Conservation (phyloP, 2,797 vertebrate species). For the Lagodon rhomboides region DNA sequence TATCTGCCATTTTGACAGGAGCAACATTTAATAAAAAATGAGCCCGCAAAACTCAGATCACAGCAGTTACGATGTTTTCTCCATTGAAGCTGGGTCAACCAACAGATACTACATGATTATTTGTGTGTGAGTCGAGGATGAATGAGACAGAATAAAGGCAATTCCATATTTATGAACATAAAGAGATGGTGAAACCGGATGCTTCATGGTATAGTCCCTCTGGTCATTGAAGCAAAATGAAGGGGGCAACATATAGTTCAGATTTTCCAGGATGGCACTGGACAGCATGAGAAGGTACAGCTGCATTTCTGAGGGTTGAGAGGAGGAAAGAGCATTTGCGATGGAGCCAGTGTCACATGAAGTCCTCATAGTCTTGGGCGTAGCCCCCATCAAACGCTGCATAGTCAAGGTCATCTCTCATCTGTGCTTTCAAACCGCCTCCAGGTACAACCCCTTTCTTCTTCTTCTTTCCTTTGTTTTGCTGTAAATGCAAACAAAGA, state of each 20-base stretch:
- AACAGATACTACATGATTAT: constrained; percentile 72
- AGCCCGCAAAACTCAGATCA: constrained; percentile 73
- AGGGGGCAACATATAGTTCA: constrained; percentile 90
- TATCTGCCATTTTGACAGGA: constrained; percentile 75
- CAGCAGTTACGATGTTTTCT: constrained; percentile 76
- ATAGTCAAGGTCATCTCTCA: constrained; percentile 96
- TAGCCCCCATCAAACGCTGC: constrained; percentile 93
- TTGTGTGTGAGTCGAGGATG: constrained; percentile 71
- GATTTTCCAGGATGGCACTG: constrained; percentile 93
- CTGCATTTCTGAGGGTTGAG: constrained; percentile 89
- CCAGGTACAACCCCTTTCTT: constrained; percentile 94
- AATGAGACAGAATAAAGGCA: constrained; percentile 84
- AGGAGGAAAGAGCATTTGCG: constrained; percentile 79
- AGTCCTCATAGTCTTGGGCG: constrained; percentile 97
- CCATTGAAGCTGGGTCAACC: constrained; percentile 70
- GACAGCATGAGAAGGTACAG: constrained; percentile 94
- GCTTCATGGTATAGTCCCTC: constrained; percentile 83
- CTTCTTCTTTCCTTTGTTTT: constrained; percentile 99
- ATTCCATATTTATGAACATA: constrained; percentile 78
- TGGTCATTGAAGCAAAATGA: constrained; percentile 86
- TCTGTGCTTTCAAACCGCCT: constrained; percentile 95
- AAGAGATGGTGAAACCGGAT: constrained; percentile 75
- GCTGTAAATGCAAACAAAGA: constrained; percentile 76
- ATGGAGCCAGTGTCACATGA: constrained; percentile 94
- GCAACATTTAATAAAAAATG: constrained; percentile 77